A percentile compares a stretch with the other conserved stretches of the same genome.
phyloP scores from a whole-genome alignment of 2,113 vertebrate species.

The Puffinus mauretanicus region DNA sequence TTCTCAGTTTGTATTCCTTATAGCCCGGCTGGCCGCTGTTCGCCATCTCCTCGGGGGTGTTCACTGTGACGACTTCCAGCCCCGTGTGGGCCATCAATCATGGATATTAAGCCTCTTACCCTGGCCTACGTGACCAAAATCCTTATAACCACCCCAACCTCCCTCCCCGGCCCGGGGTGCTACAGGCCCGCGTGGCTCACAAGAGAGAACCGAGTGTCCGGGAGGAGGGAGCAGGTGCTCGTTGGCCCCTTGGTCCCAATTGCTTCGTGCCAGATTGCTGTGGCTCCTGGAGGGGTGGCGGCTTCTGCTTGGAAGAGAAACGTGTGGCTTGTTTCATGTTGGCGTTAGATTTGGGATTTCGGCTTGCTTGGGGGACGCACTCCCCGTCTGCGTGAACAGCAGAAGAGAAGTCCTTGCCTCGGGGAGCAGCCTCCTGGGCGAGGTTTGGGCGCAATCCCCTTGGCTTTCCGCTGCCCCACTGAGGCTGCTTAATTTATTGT shows the following conservation, averaged over 20 bases:
- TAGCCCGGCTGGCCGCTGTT: not conserved
- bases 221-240: not conserved
- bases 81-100: not conserved
- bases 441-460: not conserved
- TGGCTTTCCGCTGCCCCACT: not conserved
- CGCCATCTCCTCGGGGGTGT: not conserved
- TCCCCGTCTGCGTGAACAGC: not conserved
- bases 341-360: not conserved
- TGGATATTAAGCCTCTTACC: not conserved
- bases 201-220: not conserved
- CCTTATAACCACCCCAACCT: not conserved
- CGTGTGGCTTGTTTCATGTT: not conserved
- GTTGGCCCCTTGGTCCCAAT: not conserved
- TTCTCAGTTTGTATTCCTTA: not conserved
- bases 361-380: not conserved
- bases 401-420: not conserved
- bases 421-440: not conserved
- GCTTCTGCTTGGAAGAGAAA: conserved; percentile 7
- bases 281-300: not conserved
- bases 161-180: not conserved
- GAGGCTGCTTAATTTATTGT: conserved; percentile 65
- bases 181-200: rapidly evolving
- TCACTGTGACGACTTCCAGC: not conserved
- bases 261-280: not conserved
- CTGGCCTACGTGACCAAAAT: not conserved